phyloP scores from a whole-genome alignment of 2,888 invertebrate genomes.

The Eustalomyia histrio region DNA sequence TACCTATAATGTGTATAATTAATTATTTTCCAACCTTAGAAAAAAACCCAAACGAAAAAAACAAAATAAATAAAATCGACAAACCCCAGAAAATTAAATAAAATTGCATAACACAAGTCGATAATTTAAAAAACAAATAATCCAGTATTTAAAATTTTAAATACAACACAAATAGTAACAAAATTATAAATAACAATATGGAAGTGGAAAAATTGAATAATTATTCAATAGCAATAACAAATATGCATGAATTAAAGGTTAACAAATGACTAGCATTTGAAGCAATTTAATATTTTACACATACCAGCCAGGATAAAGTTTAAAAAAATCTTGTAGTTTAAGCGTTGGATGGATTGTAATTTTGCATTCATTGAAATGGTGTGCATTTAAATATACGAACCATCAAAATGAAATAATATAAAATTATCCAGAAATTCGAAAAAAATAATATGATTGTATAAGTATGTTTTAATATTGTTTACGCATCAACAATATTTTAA shows the following conservation, averaged over 20 bases:
- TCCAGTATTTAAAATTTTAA: background rate
- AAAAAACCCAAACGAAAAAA: background rate
- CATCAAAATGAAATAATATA: conserved; percentile 37
- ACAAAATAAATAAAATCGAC: background rate
- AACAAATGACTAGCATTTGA: conserved; percentile 21
- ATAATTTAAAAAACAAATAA: background rate
- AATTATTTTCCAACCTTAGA: background rate
- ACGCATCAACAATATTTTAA: too few relatives aligned
- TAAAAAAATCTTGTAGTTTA: background rate
- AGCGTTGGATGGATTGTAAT: background rate
- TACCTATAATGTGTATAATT: background rate
- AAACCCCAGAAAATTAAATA: background rate
- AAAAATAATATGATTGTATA: conserved; percentile 32
- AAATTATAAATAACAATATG: background rate
- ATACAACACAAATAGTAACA: background rate
- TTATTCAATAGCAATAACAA: too few relatives aligned
- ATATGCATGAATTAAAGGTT: conserved; percentile 28
- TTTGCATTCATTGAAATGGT: too few relatives aligned
- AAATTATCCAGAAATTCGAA: conserved; percentile 46
- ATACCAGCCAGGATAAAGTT: background rate
- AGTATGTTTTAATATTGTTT: background rate
- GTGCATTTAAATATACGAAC: background rate
- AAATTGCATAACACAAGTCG: background rate
- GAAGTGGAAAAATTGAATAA: background rate
- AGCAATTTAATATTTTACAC: conserved; percentile 14